These are phyloP conservation scores for Ivindomyrus marchei DNA, from an alignment of 2,113 vertebrate genomes.

Conservation along the genomic window DNA sequence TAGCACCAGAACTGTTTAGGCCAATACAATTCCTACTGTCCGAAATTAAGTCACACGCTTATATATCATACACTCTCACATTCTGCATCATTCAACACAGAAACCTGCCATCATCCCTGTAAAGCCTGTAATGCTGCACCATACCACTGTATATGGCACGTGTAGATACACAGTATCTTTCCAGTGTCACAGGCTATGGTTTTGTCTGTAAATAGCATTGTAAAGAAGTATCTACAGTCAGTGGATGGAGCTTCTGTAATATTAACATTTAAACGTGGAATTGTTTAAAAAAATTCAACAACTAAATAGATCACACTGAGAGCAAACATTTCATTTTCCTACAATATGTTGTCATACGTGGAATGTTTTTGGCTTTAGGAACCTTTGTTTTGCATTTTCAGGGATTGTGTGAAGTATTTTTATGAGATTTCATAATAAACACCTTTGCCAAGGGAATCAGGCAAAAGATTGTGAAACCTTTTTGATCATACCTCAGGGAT, in stretches of 20 bases:
- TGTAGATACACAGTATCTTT: background rate
- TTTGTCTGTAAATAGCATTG: background rate
- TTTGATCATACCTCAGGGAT: background rate
- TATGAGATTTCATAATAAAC: background rate
- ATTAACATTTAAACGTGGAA: background rate
- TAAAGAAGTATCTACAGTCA: background rate
- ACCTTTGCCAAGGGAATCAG: background rate
- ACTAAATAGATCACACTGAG: background rate
- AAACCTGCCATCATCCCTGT: background rate
- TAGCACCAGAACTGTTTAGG: background rate
- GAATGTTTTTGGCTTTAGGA: background rate
- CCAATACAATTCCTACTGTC: background rate
- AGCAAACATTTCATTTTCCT: background rate
- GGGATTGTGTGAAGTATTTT: background rate
- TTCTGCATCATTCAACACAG: background rate
- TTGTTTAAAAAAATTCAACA: background rate
- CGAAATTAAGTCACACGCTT: background rate
- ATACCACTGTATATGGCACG: background rate
- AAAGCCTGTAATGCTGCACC: background rate
- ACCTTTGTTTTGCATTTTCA: slow-evolving; percentile 1
- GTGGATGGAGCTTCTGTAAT: background rate
- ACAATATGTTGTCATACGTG: background rate
- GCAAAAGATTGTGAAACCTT: background rate
- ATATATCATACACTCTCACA: background rate
- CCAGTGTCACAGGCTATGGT: background rate